Conservation (phyloP, 2,888 invertebrate species). For the Drosophila picticornis region DNA sequence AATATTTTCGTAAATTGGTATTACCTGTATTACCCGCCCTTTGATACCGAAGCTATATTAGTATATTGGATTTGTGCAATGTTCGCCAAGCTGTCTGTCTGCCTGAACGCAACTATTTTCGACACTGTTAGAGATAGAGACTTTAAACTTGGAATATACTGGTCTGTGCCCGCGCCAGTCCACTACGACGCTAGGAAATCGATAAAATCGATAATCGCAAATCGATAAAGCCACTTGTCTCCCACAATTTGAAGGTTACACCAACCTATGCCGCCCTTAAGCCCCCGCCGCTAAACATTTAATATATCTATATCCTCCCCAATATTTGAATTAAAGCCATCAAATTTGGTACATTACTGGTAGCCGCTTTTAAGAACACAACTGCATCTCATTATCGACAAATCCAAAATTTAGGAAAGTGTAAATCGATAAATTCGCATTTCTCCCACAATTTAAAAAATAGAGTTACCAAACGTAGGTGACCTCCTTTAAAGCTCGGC, state of each 20-base stretch:
- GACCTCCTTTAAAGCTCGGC: too few species aligned
- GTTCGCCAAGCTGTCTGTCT: not conserved
- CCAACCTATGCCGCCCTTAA: too few species aligned
- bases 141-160: not conserved
- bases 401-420: not conserved
- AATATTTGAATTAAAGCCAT: not conserved
- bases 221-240: too few species aligned
- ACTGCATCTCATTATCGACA: not conserved
- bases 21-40: not conserved
- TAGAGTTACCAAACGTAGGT: too few species aligned
- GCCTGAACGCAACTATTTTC: not conserved
- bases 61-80: not conserved
- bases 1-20: too few species aligned
- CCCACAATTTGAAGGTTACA: too few species aligned
- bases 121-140: not conserved
- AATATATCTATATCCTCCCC: not conserved
- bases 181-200: not conserved
- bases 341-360: not conserved
- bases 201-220: too few species aligned
- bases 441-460: not conserved
- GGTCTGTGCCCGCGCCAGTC: not conserved
- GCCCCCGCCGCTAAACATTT: too few species aligned
- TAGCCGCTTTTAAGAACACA: not conserved
- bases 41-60: not conserved
- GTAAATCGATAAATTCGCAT: not conserved